Percentiles rank a stretch among this genome's conserved stretches.
These are phyloP conservation scores for Neodiprion pinetum DNA, from an alignment of 1,140 invertebrate species.

Conservation along the genomic window DNA sequence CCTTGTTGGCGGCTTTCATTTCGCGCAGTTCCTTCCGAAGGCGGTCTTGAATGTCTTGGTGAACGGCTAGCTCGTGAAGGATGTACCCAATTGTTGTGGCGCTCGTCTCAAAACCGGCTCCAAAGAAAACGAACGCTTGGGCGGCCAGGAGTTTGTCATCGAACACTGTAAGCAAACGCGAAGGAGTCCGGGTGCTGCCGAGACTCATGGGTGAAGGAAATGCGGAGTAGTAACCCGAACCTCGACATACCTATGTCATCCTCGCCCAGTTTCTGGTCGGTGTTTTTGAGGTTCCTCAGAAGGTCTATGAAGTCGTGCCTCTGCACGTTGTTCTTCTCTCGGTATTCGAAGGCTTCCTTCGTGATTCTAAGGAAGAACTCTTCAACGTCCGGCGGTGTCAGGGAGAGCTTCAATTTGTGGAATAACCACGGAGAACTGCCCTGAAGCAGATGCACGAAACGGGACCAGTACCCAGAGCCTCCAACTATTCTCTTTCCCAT, in stretches of 20 bases:
- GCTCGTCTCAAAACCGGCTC: too few relatives aligned
- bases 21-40: too few relatives aligned
- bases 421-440: slow-evolving; percentile 40
- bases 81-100: slow-evolving; percentile 60
- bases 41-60: too few relatives aligned
- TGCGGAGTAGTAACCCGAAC: too few relatives aligned
- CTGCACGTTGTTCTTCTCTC: slow-evolving; percentile 50
- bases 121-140: slow-evolving; percentile 60
- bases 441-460: slow-evolving; percentile 9
- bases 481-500: slow-evolving; percentile 38
- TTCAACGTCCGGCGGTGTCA: slow-evolving; percentile 26
- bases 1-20: slow-evolving; percentile 20
- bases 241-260: too few relatives aligned
- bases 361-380: too few relatives aligned
- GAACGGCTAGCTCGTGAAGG: slow-evolving; percentile 42
- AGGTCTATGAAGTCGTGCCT: slow-evolving; percentile 62
- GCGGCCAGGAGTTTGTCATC: slow-evolving; percentile 53
- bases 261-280: too few relatives aligned
- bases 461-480: slow-evolving; percentile 27
- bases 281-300: slow-evolving; percentile 58
- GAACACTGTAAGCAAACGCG: too few relatives aligned
- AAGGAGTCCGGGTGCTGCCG: too few relatives aligned
- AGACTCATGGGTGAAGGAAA: too few relatives aligned
- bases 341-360: slow-evolving; percentile 48
- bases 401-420: neutral